These are phyloP conservation scores for Protobothrops flavoviridis DNA, from an alignment of 2,113 vertebrate species.

Conservation along the genomic window DNA sequence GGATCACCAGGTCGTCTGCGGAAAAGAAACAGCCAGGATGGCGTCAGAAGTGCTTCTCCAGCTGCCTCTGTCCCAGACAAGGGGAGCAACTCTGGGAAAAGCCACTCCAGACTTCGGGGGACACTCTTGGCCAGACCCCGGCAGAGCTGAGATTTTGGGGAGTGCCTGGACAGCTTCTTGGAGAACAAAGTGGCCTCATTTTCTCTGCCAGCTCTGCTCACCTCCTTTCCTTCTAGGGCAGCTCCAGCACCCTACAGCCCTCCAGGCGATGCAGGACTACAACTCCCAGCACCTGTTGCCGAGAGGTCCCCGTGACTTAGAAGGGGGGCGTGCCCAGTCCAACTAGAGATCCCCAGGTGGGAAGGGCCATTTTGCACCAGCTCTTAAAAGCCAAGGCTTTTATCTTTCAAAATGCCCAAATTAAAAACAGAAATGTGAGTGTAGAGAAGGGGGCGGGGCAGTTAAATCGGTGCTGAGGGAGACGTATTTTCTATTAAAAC, in stretches of 20 bases:
- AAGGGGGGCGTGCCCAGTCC: neutral
- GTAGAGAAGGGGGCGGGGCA: neutral
- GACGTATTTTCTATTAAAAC: neutral
- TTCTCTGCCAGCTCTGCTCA: neutral
- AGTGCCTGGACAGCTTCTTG: neutral
- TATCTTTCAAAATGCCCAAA: neutral
- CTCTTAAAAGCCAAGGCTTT: neutral
- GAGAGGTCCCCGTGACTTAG: neutral
- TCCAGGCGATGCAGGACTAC: neutral
- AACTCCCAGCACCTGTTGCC: neutral
- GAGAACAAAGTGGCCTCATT: neutral
- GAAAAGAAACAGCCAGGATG: neutral
- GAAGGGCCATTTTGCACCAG: neutral
- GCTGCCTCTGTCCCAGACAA: too few relatives aligned
- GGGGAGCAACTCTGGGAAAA: neutral
- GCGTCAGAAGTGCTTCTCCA: neutral
- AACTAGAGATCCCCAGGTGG: neutral
- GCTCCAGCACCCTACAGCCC: neutral
- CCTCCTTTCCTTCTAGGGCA: neutral
- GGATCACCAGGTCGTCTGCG: constrained; percentile 73
- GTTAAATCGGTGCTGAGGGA: neutral
- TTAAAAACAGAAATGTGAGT: neutral
- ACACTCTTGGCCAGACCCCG: neutral
- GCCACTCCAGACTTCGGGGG: neutral
- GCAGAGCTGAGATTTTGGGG: neutral